These are phyloP conservation scores for Steinernema scapterisci DNA, from an alignment of 2,888 invertebrate species.

Conservation along the genomic window DNA sequence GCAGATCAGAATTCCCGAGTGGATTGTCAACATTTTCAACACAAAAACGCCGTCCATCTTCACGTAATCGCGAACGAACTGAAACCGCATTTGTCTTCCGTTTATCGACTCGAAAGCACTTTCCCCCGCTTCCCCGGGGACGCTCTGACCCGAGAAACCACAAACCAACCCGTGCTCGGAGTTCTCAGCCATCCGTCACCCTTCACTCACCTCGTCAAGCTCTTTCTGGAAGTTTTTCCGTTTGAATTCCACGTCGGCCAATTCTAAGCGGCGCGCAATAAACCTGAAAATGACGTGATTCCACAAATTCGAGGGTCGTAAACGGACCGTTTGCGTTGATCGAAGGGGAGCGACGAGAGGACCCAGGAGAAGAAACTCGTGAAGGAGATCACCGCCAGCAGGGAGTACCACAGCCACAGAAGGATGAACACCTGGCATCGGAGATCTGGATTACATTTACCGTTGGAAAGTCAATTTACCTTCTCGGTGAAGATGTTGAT, in stretches of 20 bases:
- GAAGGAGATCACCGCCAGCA: constrained; percentile 53
- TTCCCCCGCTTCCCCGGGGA: background rate
- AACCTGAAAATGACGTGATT: constrained; percentile 47
- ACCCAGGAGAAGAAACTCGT: constrained; percentile 60
- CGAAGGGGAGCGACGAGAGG: constrained; percentile 57
- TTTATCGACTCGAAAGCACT: background rate
- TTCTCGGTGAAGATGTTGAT: constrained; percentile 68
- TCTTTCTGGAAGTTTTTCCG: constrained; percentile 44
- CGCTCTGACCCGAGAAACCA: background rate
- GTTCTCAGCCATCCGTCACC: background rate
- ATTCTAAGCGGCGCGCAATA: constrained; percentile 61
- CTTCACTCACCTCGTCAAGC: constrained; percentile 54
- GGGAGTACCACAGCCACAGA: constrained; percentile 66
- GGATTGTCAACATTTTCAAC: constrained; percentile 65
- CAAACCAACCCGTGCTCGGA: no score
- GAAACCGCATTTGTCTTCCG: constrained; percentile 1
- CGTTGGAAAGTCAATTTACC: constrained; percentile 36
- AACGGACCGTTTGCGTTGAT: constrained; percentile 51
- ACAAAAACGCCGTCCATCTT: constrained; percentile 67
- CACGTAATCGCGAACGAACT: constrained; percentile 62
- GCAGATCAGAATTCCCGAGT: constrained; percentile 50
- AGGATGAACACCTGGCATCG: constrained; percentile 63
- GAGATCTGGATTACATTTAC: background rate
- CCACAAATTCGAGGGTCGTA: background rate
- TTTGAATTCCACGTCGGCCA: constrained; percentile 65